Conservation (phyloP, 1,140 invertebrate genomes). For the Papilio machaon region DNA sequence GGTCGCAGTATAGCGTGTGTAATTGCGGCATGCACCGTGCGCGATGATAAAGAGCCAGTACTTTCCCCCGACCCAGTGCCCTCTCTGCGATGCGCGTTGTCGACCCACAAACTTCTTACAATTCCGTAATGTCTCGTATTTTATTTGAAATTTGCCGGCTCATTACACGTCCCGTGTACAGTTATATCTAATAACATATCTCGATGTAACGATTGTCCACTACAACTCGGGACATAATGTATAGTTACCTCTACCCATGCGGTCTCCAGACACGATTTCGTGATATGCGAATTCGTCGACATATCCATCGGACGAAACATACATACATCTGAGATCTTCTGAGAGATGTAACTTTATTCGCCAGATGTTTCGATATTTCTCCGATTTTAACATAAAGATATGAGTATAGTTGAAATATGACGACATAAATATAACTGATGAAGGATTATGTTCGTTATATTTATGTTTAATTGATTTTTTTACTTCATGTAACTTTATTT, state of each 20-base stretch:
- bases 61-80: conserved; percentile 80
- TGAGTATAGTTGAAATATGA: too few species aligned
- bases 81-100: conserved; percentile 61
- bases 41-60: conserved; percentile 67
- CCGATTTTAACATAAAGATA: conserved; percentile 20
- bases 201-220: conserved; percentile 57
- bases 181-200: conserved; percentile 67
- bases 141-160: conserved; percentile 68
- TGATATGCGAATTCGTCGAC: conserved; percentile 33
- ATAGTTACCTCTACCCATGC: conserved; percentile 25
- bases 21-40: conserved; percentile 75
- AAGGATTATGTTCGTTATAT: not conserved
- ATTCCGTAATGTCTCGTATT: conserved; percentile 76
- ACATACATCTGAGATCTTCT: not conserved
- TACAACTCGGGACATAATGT: conserved; percentile 45
- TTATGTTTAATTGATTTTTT: too few species aligned
- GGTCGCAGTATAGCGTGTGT: conserved; percentile 50
- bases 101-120: conserved; percentile 72
- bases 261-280: conserved; percentile 35
- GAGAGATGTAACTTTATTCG: not conserved
- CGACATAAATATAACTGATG: not conserved
- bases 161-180: conserved; percentile 64
- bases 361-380: not conserved
- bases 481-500: too few species aligned
- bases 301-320: not conserved